Conservation (phyloP, 1,140 invertebrate species). For the Delia radicum region DNA sequence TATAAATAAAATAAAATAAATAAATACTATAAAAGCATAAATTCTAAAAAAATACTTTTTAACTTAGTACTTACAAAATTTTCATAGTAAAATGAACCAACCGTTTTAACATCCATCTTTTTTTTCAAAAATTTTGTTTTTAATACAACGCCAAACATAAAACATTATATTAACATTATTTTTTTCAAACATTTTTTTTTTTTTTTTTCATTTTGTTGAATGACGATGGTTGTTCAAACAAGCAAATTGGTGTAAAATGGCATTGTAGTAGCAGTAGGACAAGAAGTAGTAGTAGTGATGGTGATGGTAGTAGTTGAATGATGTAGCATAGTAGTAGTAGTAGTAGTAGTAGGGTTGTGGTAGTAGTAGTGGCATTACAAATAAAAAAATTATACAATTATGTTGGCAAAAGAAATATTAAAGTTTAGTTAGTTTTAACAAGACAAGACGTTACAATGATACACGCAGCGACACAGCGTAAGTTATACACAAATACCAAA, state of each 20-base stretch:
- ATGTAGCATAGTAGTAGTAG: constrained; percentile 9
- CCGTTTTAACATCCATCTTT: constrained; percentile 90
- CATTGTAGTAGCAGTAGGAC: neutral
- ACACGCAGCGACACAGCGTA: neutral
- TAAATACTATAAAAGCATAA: neutral
- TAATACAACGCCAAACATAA: neutral
- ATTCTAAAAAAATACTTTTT: neutral
- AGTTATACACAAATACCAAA: neutral
- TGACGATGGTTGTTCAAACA: neutral
- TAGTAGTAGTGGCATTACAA: neutral
- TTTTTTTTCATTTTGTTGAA: neutral
- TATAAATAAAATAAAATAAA: neutral
- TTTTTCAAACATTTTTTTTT: neutral
- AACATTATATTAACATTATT: no score
- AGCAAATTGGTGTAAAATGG: neutral
- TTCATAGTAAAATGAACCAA: constrained; percentile 90
- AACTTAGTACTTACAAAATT: constrained; percentile 82
- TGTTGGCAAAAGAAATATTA: neutral
- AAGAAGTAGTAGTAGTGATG: neutral
- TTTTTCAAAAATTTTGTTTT: constrained; percentile 25
- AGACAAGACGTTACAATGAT: neutral
- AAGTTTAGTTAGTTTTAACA: neutral
- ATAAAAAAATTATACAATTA: neutral
- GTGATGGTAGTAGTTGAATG: neutral
- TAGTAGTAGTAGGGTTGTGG: neutral